A percentile compares a stretch with the other conserved stretches of the same genome.
Evolutionary conservation across 2,113 vertebrate genomes (phyloP).

Genomic region (Empidonax traillii): DNA sequence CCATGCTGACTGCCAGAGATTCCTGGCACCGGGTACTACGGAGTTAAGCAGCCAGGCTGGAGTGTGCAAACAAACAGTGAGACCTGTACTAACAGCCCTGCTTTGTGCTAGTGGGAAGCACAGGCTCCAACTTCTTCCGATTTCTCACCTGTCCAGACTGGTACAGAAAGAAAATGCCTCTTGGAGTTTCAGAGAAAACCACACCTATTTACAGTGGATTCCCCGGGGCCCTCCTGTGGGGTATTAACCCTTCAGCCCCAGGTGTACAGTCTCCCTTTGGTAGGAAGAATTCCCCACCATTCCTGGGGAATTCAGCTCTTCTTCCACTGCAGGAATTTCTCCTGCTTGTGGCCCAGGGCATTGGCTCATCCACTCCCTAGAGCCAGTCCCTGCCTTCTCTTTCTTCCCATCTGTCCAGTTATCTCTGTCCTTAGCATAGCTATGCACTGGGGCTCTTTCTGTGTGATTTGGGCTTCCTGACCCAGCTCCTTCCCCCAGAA

Average conservation of each 20-base stretch:
- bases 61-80: conserved; percentile 45
- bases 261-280: neutral
- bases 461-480: neutral
- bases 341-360: neutral
- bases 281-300: neutral
- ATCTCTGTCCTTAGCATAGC: neutral
- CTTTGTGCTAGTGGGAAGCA: conserved; percentile 66
- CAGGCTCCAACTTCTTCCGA: conserved; percentile 60
- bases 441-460: neutral
- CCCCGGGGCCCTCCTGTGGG: conserved; percentile 29
- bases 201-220: conserved; percentile 59
- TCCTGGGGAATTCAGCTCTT: neutral
- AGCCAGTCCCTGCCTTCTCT: neutral
- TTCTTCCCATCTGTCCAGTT: neutral
- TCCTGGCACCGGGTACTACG: conserved; percentile 18
- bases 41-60: conserved; percentile 46
- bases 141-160: conserved; percentile 73
- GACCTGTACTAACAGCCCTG: conserved; percentile 45
- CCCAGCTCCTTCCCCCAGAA: neutral
- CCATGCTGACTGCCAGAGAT: conserved; percentile 41
- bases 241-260: conserved; percentile 14
- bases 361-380: neutral
- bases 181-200: conserved; percentile 61
- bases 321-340: neutral
- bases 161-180: conserved; percentile 61